Base-by-base conservation (phyloP, 2,797 vertebrate genomes). In the Helostoma temminkii region DNA sequence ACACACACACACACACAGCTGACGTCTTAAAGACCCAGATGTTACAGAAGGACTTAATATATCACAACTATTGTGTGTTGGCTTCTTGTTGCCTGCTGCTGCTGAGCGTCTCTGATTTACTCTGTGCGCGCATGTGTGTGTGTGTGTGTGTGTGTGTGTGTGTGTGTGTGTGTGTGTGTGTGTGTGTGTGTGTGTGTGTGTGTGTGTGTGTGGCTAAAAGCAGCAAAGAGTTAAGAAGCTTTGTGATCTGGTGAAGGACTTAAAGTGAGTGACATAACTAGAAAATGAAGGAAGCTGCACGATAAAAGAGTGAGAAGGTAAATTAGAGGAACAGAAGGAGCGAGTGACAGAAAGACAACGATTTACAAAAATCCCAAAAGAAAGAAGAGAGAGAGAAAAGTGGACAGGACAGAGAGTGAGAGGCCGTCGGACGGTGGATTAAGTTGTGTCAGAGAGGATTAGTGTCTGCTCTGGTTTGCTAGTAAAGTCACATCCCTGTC, bases 211-310 rank as follows among this genome's bases (percentile, higher is more conserved):
- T 26, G 25, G 64, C 71, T 85, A 80, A 89, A 89, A 86, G 75
- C 81, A 71, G 83, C 9, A 36, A 78, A 59, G 61, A 74, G 79
- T 80, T 88, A 89, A 90, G 88, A 71, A 84, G 85, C 82, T 91
- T 89, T 88, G 79, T 80, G 70, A 84, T 83, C 45, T 56, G 45
- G 43, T 77, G 78, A 77, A 46, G 72, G 72, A 58, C 69, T 80
- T 72, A 68, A 68, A 81, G 62, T 43, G 72, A 77, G 54, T 4
- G 50, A 55, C 19, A 50, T 32, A 65, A 64, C 3, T 18, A 71
- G 69, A 34, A 45, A 50, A 68, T 47, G 30, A 28, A 54, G 6
- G 21, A 28, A n/a, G 22, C 2, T 18, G 5, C n/a, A n/a, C 16
- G 3, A 9, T 6, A 5, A 66, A 3, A 25, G 22, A 32, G 50